phyloP scores from a whole-genome alignment of 2,797 vertebrate species.

The Diplodus puntazzo region DNA sequence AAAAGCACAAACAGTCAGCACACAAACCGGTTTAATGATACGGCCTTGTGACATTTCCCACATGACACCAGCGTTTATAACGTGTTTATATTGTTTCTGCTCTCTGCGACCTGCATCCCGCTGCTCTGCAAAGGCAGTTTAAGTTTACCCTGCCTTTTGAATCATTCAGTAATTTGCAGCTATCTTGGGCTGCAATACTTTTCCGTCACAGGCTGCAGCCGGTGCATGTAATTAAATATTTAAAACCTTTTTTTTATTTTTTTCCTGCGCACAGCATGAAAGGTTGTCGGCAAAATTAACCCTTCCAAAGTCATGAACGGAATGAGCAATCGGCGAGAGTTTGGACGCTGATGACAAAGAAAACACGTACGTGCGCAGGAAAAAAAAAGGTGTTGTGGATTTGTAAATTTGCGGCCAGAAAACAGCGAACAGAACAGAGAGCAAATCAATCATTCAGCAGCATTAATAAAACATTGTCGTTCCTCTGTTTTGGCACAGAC shows the following conservation, averaged over 20 bases:
- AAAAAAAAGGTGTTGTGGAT: background rate
- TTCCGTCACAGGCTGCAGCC: conserved; percentile 71
- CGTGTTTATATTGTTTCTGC: conserved; percentile 34
- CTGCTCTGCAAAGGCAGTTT: conserved; percentile 59
- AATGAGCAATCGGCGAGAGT: conserved; percentile 9
- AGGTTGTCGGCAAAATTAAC: conserved; percentile 67
- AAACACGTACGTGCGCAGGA: background rate
- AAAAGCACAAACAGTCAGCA: background rate
- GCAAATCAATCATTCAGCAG: conserved; percentile 30
- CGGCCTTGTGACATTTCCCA: background rate
- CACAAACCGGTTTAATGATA: conserved; percentile 3
- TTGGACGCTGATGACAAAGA: background rate
- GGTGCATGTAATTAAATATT: conserved; percentile 82
- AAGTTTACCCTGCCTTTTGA: conserved; percentile 75
- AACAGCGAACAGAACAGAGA: conserved; percentile 11
- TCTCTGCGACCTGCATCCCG: conserved; percentile 26
- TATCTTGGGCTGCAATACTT: conserved; percentile 80
- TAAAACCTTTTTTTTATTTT: conserved; percentile 52
- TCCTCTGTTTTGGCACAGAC: conserved; percentile 1
- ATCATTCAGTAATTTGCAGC: conserved; percentile 83
- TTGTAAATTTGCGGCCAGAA: conserved; percentile 16
- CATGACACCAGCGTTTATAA: conserved; percentile 1
- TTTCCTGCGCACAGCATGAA: conserved; percentile 59
- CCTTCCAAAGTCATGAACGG: conserved; percentile 43
- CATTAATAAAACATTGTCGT: conserved; percentile 19